Evolutionary conservation across 2,888 invertebrate species (phyloP), one percentile per base, ranked within the genome.

Genomic region (Anaspis maculata): DNA sequence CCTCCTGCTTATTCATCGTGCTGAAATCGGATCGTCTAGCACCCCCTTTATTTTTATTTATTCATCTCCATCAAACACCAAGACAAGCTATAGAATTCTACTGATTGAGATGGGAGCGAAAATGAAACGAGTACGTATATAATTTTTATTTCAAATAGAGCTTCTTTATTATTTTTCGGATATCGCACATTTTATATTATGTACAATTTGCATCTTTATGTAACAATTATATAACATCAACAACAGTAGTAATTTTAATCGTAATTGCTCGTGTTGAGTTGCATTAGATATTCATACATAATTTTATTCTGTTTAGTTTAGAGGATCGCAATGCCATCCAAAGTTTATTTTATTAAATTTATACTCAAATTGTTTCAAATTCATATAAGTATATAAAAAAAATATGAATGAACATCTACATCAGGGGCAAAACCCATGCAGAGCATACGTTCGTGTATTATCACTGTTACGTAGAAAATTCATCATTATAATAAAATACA

Each of bases 181-280:
- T 48, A 46, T 49, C 48, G 51, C 48, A 53, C 52, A 49, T 45
- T 47, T 52, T 77, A 77, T 77, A n/a, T n/a, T n/a, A 77, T 78
- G 73, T 78, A 79, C 78, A 77, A 76, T 77, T 73, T 78, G 76
- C 76, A 77, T 77, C 75, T 69, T 76, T 76, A 74, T 77, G 69
- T 78, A 79, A 79, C 79, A 79, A 79, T 78, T 71, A 58, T n/a
- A n/a, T 59, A 79, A 79, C 78, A 79, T 79, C 77, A 79, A 79
- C 78, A 79, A 71, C 68, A 69, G 68, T 78, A 75, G 76, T 76
- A 69, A 71, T 71, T 71, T 68, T n/a, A n/a, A n/a, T n/a, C n/a
- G n/a, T n/a, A 38, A 40, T 42, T 43, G 35, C 40, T 36, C 33
- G 37, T 34, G 40, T 36, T 35, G 28, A 34, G 33, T 15, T n/a